A percentile compares a stretch with the other conserved stretches of the same genome.
Conservation (phyloP, 2,888 invertebrate genomes). For the Zelleria hepariella region DNA sequence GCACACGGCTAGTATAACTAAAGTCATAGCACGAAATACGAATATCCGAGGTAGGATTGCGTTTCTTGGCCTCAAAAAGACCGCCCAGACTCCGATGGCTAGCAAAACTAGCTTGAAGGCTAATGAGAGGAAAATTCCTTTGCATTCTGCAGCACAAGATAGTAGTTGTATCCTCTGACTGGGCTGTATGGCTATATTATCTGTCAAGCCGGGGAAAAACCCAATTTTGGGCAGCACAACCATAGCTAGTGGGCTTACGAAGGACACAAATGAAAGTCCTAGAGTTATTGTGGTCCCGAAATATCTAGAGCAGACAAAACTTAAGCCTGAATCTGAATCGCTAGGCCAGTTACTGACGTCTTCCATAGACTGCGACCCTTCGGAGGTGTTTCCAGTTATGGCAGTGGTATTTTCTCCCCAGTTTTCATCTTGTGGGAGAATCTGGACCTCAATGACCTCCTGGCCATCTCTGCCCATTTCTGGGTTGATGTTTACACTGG, state of each 20-base stretch:
- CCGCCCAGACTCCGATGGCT: conserved; percentile 92
- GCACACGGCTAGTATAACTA: conserved; percentile 90
- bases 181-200: conserved; percentile 78
- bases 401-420: conserved; percentile 99
- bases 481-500: conserved; percentile 84
- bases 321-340: conserved; percentile 79
- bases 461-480: conserved; percentile 85
- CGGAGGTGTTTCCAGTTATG: conserved; percentile 96
- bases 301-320: conserved; percentile 85
- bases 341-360: conserved; percentile 89
- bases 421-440: conserved; percentile 95
- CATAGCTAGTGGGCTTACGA: conserved; percentile 95
- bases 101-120: conserved; percentile 92
- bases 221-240: conserved; percentile 93
- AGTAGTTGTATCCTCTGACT: conserved; percentile 77
- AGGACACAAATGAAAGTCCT: conserved; percentile 85
- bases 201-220: conserved; percentile 81
- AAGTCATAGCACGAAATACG: conserved; percentile 89
- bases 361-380: conserved; percentile 94
- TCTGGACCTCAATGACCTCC: conserved; percentile 96
- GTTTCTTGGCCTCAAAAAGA: conserved; percentile 87
- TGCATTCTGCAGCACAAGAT: conserved; percentile 94
- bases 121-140: conserved; percentile 91
- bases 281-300: conserved; percentile 85
- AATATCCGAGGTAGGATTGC: conserved; percentile 94